These are phyloP conservation scores for Phragmatobia fuliginosa DNA, from an alignment of 2,888 invertebrate genomes.

Conservation along the genomic window DNA sequence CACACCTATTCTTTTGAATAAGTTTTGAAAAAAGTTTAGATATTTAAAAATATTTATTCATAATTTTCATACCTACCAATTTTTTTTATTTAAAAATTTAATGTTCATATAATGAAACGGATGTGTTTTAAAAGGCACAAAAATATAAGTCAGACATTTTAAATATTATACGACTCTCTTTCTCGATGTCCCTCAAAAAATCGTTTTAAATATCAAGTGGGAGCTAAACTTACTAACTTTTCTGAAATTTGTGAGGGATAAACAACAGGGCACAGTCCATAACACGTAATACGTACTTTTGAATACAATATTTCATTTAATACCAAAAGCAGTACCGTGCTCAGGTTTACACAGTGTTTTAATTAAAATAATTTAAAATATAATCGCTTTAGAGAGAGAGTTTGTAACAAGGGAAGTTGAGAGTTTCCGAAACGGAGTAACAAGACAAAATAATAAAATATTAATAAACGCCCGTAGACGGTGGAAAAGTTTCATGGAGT, in stretches of 20 bases:
- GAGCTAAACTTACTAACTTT: background rate
- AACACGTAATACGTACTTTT: constrained; percentile 19
- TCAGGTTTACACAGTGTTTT: constrained; percentile 83
- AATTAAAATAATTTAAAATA: constrained; percentile 87
- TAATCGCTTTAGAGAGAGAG: constrained; percentile 84
- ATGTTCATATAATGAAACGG: too few relatives aligned
- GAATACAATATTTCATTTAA: constrained; percentile 62
- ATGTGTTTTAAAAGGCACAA: too few relatives aligned
- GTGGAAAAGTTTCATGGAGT: constrained; percentile 80
- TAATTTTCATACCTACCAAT: too few relatives aligned
- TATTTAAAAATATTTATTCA: too few relatives aligned
- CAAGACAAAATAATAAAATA: constrained; percentile 87
- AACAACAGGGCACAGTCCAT: background rate
- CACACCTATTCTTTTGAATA: background rate
- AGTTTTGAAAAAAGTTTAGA: background rate
- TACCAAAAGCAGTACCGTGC: constrained; percentile 59
- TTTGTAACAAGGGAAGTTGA: constrained; percentile 83
- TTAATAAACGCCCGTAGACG: constrained; percentile 85
- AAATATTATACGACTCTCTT: background rate
- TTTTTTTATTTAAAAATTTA: too few relatives aligned
- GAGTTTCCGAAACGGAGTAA: constrained; percentile 78
- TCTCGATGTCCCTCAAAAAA: too few relatives aligned
- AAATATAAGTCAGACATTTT: background rate
- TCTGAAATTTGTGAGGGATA: background rate
- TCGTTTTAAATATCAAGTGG: background rate